Conservation (phyloP, 2,797 vertebrate species). For the Bovichtus variegatus region DNA sequence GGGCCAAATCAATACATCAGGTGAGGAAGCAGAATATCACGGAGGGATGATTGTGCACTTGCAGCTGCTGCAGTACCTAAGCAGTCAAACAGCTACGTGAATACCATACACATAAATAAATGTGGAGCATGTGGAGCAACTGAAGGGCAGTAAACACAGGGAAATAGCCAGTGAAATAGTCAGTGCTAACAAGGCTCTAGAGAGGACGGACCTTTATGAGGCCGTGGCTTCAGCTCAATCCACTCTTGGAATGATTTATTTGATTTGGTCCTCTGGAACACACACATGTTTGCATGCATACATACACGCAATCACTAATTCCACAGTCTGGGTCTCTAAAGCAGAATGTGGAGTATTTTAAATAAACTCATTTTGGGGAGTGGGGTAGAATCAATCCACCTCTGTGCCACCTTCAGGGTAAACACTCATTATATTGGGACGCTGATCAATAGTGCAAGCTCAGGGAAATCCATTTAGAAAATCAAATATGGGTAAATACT, state of each 20-base stretch:
- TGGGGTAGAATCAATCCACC: slow-evolving; percentile 76
- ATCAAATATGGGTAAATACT: slow-evolving; percentile 85
- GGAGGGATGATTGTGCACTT: slow-evolving; percentile 37
- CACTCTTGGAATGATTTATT: slow-evolving; percentile 31
- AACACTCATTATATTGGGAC: slow-evolving; percentile 77
- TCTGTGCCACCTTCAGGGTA: slow-evolving; percentile 81
- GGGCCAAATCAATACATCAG: slow-evolving; percentile 67
- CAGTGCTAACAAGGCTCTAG: slow-evolving; percentile 29
- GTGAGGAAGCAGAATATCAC: slow-evolving; percentile 41
- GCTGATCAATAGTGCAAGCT: slow-evolving; percentile 80
- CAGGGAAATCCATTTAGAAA: slow-evolving; percentile 79
- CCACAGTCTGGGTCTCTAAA: slow-evolving; percentile 5
- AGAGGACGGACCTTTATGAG: slow-evolving; percentile 19
- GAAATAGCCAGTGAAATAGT: slow-evolving; percentile 21
- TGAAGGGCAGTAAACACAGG: slow-evolving; percentile 22
- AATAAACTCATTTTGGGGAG: slow-evolving; percentile 65
- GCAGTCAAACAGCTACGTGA: slow-evolving; percentile 8
- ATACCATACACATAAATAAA: background rate
- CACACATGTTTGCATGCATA: background rate
- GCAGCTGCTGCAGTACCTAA: slow-evolving; percentile 14
- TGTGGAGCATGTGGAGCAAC: slow-evolving; percentile 12
- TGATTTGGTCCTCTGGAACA: slow-evolving; percentile 26
- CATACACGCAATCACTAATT: background rate
- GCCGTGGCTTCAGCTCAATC: slow-evolving; percentile 17
- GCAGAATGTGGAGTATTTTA: slow-evolving; percentile 56